Conservation (phyloP, 2,888 invertebrate species). For the Automeris io region DNA sequence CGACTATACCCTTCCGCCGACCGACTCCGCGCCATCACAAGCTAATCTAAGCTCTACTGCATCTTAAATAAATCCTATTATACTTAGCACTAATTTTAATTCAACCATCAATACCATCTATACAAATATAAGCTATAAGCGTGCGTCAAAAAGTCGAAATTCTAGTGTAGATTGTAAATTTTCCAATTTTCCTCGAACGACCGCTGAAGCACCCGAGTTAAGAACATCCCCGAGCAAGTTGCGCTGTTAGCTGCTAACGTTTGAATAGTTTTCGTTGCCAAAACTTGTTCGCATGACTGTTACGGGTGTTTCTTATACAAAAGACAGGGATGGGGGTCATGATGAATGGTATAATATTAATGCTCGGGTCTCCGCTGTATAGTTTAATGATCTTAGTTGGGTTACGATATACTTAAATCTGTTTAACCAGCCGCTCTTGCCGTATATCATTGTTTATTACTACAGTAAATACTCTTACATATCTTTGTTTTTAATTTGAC, state of each 20-base stretch:
- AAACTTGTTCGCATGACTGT: constrained; percentile 67
- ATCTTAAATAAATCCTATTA: constrained; percentile 33
- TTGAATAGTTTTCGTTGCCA: constrained; percentile 67
- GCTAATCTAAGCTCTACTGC: constrained; percentile 43
- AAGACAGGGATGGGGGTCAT: constrained; percentile 67
- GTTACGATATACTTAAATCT: constrained; percentile 71
- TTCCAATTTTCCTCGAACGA: constrained; percentile 72
- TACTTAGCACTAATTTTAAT: constrained; percentile 17
- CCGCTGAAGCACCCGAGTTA: constrained; percentile 71
- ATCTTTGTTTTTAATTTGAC: too few relatives aligned
- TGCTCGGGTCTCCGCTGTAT: constrained; percentile 63
- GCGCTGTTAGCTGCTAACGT: constrained; percentile 64
- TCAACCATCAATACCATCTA: constrained; percentile 31
- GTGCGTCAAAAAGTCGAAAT: constrained; percentile 28
- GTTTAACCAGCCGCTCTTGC: constrained; percentile 65
- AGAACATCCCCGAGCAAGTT: constrained; percentile 70
- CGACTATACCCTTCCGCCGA: constrained; percentile 73
- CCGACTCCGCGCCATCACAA: constrained; percentile 38
- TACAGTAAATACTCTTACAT: constrained; percentile 26
- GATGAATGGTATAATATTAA: constrained; percentile 74
- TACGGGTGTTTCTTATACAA: constrained; percentile 70
- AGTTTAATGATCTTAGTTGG: constrained; percentile 77
- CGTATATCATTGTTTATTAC: not conserved
- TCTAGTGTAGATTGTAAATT: constrained; percentile 28
- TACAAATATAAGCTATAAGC: constrained; percentile 31